A percentile compares a stretch with the other conserved stretches of the same genome.
Conservation (phyloP, 1,140 invertebrate species). For the Euglossa dilemma region DNA sequence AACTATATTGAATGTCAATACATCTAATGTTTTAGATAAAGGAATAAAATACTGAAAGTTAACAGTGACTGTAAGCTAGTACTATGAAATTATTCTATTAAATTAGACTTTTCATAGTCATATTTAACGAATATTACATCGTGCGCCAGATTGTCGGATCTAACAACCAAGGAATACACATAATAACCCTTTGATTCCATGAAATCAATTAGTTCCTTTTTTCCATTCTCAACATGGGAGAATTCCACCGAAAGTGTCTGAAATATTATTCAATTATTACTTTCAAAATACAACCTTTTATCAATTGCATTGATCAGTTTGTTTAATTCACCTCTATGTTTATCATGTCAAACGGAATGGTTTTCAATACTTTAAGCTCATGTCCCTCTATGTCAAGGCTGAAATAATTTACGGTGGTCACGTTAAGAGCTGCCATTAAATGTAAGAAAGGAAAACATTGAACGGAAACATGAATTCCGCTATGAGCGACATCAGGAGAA, state of each 20-base stretch:
- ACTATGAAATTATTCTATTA: neutral
- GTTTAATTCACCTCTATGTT: slow-evolving; percentile 76
- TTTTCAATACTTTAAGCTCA: slow-evolving; percentile 83
- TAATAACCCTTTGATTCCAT: slow-evolving; percentile 77
- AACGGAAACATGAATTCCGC: slow-evolving; percentile 72
- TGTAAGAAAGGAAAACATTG: slow-evolving; percentile 84
- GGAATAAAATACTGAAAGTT: neutral
- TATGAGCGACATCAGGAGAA: slow-evolving; percentile 65
- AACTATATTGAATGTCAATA: neutral
- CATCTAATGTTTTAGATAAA: neutral
- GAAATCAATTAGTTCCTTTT: slow-evolving; percentile 71
- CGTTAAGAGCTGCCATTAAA: slow-evolving; percentile 80
- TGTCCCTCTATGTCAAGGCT: slow-evolving; percentile 83
- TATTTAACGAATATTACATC: slow-evolving; percentile 81
- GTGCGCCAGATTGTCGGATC: slow-evolving; percentile 77
- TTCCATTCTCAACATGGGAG: slow-evolving; percentile 73
- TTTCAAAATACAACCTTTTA: neutral
- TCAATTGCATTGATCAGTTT: neutral
- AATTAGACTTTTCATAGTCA: neutral
- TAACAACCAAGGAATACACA: slow-evolving; percentile 75
- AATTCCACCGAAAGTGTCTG: slow-evolving; percentile 79
- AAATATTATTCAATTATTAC: neutral
- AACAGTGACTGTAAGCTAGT: neutral
- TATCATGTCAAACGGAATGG: slow-evolving; percentile 82
- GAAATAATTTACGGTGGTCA: slow-evolving; percentile 80